These are phyloP conservation scores for Metallyticus violacea DNA, from an alignment of 2,888 invertebrate species.

Conservation along the genomic window DNA sequence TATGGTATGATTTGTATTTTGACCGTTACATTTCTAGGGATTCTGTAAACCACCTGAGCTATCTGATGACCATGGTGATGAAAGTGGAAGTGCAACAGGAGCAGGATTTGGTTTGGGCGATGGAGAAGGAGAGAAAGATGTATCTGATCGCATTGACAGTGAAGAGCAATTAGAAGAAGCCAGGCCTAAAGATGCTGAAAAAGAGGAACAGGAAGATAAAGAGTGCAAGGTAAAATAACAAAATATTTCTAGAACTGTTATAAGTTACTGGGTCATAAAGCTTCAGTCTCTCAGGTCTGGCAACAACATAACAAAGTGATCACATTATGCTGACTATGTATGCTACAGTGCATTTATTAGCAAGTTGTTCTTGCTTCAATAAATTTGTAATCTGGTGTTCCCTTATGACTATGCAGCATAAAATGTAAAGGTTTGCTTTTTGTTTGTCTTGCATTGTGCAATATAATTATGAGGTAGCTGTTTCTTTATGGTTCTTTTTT, in stretches of 20 bases:
- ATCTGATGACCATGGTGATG: conserved; percentile 66
- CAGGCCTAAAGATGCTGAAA: conserved; percentile 73
- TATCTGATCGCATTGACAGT: conserved; percentile 89
- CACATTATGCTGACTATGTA: neutral
- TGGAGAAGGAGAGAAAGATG: conserved; percentile 90
- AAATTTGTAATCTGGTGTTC: no score
- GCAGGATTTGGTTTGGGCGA: conserved; percentile 89
- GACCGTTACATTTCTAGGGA: conserved; percentile 55
- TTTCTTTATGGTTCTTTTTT: no score
- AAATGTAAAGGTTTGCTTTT: no score
- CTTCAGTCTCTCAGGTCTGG: neutral
- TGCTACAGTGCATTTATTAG: no score
- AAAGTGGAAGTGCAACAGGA: conserved; percentile 56
- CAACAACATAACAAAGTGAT: neutral
- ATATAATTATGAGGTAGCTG: no score
- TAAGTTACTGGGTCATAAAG: neutral
- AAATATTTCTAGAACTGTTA: neutral
- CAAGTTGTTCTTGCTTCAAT: no score
- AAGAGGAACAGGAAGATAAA: conserved; percentile 62
- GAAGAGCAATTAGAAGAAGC: conserved; percentile 93
- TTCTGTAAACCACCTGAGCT: conserved; percentile 90
- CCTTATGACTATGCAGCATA: no score
- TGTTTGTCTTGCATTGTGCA: no score
- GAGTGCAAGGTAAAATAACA: conserved; percentile 58
- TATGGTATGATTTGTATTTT: neutral